Conservation (phyloP, 2,888 invertebrate genomes). For the Barypeithes pellucidus region DNA sequence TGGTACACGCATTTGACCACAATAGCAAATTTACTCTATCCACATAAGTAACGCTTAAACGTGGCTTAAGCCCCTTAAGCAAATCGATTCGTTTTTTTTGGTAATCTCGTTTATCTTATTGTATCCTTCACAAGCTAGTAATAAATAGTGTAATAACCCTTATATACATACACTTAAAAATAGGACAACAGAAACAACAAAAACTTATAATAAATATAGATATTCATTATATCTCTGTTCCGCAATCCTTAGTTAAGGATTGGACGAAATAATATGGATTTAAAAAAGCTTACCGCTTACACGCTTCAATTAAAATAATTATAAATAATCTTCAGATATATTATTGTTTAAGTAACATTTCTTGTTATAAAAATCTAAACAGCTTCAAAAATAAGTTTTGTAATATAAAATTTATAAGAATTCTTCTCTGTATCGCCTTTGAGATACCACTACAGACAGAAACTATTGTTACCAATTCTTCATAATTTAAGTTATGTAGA, state of each 20-base stretch:
- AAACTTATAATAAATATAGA: not conserved
- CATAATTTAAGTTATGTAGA: too few relatives aligned
- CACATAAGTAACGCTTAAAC: too few relatives aligned
- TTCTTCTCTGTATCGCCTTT: too few relatives aligned
- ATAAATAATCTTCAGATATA: too few relatives aligned
- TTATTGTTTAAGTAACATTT: not conserved
- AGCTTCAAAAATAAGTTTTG: not conserved
- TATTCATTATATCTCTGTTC: conserved; percentile 29
- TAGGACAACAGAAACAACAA: not conserved
- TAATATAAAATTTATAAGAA: too few relatives aligned
- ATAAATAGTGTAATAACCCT: conserved; percentile 20
- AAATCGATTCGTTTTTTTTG: conserved; percentile 7
- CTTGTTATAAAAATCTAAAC: not conserved
- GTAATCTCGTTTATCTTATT: not conserved
- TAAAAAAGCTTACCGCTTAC: not conserved
- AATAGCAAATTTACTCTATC: too few relatives aligned
- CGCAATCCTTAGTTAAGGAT: conserved; percentile 46
- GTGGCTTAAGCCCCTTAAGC: not conserved
- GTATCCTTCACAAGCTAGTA: not conserved
- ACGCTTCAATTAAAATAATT: not conserved
- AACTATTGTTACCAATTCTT: too few relatives aligned
- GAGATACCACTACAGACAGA: too few relatives aligned
- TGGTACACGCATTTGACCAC: too few relatives aligned
- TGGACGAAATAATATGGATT: conserved; percentile 36
- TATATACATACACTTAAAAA: conserved; percentile 27